A percentile compares a stretch with the other conserved stretches of the same genome.
Evolutionary conservation across 2,113 vertebrate species (phyloP).

Genomic region (Limanda limanda): DNA sequence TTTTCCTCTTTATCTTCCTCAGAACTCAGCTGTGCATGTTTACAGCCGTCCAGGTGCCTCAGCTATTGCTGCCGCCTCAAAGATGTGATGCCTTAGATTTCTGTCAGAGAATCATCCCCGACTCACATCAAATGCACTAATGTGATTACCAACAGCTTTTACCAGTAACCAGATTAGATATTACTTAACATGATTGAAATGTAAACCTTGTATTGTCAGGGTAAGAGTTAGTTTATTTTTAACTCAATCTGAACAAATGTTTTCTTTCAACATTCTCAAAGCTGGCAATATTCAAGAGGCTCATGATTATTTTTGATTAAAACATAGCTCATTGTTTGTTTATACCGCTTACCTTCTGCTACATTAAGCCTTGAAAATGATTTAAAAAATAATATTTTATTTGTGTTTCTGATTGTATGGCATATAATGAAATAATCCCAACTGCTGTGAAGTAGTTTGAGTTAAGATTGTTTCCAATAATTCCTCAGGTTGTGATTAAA

Average conservation of each 20-base stretch:
- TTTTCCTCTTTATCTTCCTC: neutral
- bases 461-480: neutral
- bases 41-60: constrained; percentile 76
- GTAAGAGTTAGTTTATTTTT: neutral
- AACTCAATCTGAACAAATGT: neutral
- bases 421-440: neutral
- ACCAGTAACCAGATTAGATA: neutral
- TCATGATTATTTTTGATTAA: neutral
- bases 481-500: constrained; percentile 23
- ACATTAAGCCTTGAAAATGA: neutral
- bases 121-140: constrained; percentile 1
- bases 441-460: neutral
- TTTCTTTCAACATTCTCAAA: constrained; percentile 2
- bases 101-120: neutral
- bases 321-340: neutral
- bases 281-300: neutral
- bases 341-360: neutral
- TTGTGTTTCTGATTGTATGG: neutral
- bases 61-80: constrained; percentile 69
- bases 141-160: neutral
- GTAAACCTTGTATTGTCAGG: neutral
- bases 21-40: constrained; percentile 69
- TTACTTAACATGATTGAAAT: neutral
- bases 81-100: constrained; percentile 73
- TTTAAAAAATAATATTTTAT: neutral